Evolutionary conservation across 2,888 invertebrate species (phyloP).

Genomic region (Drosophila nr. medialis): DNA sequence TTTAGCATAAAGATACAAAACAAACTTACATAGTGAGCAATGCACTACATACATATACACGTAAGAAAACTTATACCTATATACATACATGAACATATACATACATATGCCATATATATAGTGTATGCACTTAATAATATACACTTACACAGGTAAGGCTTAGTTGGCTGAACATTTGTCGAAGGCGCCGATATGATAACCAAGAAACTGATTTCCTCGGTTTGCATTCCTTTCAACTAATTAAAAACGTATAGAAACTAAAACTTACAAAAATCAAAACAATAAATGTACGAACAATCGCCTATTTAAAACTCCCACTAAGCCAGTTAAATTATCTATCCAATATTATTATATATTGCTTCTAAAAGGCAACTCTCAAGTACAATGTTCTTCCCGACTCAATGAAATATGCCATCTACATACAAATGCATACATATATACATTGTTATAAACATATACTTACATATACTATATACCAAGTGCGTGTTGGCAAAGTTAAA

Average conservation of each 20-base stretch:
- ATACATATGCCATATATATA: not conserved
- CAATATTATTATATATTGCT: constrained; percentile 17
- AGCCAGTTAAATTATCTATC: constrained; percentile 23
- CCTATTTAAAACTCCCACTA: constrained; percentile 56
- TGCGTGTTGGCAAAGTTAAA: constrained; percentile 14
- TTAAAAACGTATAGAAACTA: constrained; percentile 34
- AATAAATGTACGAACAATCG: constrained; percentile 76
- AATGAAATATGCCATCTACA: constrained; percentile 44
- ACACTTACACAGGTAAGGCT: constrained; percentile 19
- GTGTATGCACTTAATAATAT: constrained; percentile 15
- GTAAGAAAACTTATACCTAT: constrained; percentile 29
- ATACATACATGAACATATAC: constrained; percentile 37
- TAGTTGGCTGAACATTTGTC: constrained; percentile 32
- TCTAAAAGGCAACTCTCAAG: constrained; percentile 43
- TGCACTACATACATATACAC: constrained; percentile 57
- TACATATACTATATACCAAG: constrained; percentile 14
- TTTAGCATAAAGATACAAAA: constrained; percentile 49
- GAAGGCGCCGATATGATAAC: constrained; percentile 46
- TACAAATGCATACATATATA: constrained; percentile 22
- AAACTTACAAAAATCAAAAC: constrained; percentile 34
- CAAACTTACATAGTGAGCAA: constrained; percentile 57
- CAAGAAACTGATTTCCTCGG: constrained; percentile 42
- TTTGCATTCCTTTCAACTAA: constrained; percentile 51
- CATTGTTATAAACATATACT: constrained; percentile 10
- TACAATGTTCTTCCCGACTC: constrained; percentile 70